A percentile compares a stretch with the other conserved stretches of the same genome.
Conservation (phyloP, 2,113 vertebrate genomes). For the human region GRCh38 chr22:45635001-45635500, state of each 20-base stretch:
- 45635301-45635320: background rate
- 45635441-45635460: too few relatives aligned
- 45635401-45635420: background rate
- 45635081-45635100: background rate
- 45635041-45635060: background rate
- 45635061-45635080: background rate
- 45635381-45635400: background rate
- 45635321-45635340: background rate
- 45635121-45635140: background rate
- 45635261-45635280: background rate
- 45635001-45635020: too few relatives aligned
- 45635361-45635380: background rate
- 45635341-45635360: background rate
- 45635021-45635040: too few relatives aligned
- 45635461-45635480: background rate
- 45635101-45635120: background rate
- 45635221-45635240: background rate
- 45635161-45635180: background rate
- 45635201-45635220: background rate
- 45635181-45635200: background rate
- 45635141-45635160: background rate
- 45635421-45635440: background rate
- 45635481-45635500: background rate
- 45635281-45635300: background rate
- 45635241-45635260: background rate